Conservation (phyloP, 2,113 vertebrate genomes). For the Lepidothrix coronata region DNA sequence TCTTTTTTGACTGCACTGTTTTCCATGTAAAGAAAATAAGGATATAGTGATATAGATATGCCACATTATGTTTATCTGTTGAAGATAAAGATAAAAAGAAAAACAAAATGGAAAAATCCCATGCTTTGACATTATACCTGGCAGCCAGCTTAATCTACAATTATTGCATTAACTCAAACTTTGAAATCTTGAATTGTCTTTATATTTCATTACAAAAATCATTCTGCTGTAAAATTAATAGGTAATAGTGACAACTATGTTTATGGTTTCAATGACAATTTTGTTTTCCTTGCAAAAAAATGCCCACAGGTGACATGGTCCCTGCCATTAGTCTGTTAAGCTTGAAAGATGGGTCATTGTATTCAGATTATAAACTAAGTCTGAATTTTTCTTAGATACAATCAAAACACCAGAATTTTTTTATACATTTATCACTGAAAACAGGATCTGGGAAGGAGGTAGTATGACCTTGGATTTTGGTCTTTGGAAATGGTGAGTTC, state of each 20-base stretch:
- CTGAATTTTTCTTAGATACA: neutral
- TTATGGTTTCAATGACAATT: neutral
- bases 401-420: neutral
- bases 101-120: neutral
- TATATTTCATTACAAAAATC: neutral
- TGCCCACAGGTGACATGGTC: neutral
- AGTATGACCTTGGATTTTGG: neutral
- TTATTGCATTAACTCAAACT: neutral
- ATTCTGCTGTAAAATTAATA: neutral
- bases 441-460: neutral
- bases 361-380: neutral
- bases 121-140: neutral
- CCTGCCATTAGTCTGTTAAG: neutral
- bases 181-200: neutral
- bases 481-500: neutral
- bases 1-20: neutral
- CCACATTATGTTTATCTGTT: neutral
- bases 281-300: neutral
- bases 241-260: neutral
- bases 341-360: neutral
- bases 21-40: neutral
- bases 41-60: neutral
- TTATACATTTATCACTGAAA: neutral
- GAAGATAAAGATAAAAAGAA: neutral
- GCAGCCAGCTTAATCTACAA: neutral